Evolutionary conservation across 2,113 vertebrate genomes (phyloP).

Genomic region (Argyrosomus japonicus): DNA sequence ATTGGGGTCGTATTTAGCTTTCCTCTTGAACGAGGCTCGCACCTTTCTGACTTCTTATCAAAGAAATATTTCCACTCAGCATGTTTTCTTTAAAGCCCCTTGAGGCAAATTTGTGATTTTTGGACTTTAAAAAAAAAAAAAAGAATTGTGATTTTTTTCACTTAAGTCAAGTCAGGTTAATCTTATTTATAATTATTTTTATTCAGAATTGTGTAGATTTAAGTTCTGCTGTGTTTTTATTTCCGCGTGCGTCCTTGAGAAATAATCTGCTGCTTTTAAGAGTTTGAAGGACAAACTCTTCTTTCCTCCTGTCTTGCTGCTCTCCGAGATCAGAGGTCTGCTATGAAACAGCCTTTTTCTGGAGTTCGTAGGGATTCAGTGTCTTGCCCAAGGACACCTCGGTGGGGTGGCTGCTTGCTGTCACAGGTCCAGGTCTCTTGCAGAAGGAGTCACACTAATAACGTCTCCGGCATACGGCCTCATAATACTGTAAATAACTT

Average conservation of each 20-base stretch:
- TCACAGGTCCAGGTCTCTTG: neutral
- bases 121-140: neutral
- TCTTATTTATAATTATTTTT: neutral
- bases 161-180: too few species aligned
- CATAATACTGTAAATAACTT: constrained; percentile 9
- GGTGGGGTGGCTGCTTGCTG: neutral
- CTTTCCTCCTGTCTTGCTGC: neutral
- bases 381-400: neutral
- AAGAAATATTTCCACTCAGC: neutral
- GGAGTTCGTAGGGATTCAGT: constrained; percentile 8
- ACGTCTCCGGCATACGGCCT: neutral
- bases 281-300: neutral
- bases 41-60: neutral
- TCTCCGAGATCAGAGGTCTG: constrained; percentile 15
- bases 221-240: neutral
- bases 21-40: neutral
- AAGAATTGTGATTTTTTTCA: too few species aligned
- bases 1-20: too few species aligned
- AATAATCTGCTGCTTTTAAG: neutral
- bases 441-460: neutral
- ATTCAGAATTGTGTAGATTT: neutral
- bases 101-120: neutral
- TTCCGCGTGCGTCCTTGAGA: neutral
- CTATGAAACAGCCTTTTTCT: neutral
- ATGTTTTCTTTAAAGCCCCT: neutral